Evolutionary conservation across 2,113 vertebrate species (phyloP).

Genomic region (Pithys albifrons): DNA sequence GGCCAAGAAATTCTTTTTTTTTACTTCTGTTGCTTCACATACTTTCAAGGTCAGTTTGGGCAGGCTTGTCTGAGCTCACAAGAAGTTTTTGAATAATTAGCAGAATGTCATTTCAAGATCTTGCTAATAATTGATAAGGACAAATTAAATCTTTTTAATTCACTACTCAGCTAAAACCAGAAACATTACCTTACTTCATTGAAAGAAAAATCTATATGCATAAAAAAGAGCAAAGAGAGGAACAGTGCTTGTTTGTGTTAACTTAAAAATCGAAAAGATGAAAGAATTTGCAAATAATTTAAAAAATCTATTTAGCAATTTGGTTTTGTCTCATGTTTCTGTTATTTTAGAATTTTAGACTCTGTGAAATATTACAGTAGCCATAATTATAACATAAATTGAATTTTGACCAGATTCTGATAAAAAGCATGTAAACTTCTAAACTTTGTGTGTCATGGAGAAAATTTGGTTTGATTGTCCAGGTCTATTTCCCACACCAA

Average conservation of each 20-base stretch:
- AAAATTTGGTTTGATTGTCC: not conserved
- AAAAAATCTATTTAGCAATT: not conserved
- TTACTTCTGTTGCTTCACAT: slow-evolving; percentile 37
- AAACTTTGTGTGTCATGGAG: not conserved
- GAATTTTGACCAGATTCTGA: not conserved
- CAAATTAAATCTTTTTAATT: not conserved
- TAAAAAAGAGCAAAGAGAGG: not conserved
- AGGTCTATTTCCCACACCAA: not conserved
- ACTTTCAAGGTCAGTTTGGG: slow-evolving; percentile 18
- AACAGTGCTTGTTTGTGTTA: not conserved
- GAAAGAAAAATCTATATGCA: not conserved
- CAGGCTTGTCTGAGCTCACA: slow-evolving; percentile 16
- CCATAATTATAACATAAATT: not conserved
- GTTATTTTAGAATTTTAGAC: not conserved
- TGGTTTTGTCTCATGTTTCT: not conserved
- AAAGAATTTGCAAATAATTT: not conserved
- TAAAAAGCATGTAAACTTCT: not conserved
- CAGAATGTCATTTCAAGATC: not conserved
- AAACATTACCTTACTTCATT: not conserved
- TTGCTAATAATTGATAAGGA: not conserved
- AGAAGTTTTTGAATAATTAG: slow-evolving; percentile 55
- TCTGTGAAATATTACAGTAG: not conserved
- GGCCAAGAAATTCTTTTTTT: not conserved
- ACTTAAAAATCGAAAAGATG: not conserved
- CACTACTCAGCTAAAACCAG: not conserved